phyloP scores from a whole-genome alignment of 1,140 invertebrate genomes.

The Phthorimaea operculella region DNA sequence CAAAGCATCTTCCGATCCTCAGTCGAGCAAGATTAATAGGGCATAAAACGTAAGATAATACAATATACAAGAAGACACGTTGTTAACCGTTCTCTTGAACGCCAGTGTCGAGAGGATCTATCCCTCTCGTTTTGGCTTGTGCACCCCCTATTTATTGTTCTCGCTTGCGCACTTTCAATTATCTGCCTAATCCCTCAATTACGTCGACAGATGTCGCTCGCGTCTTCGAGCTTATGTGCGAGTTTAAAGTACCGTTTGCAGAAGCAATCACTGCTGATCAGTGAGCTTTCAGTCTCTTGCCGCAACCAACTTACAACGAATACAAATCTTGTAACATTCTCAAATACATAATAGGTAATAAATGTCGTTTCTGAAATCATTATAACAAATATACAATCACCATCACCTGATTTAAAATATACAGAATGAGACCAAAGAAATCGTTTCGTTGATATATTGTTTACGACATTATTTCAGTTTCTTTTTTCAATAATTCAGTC shows the following conservation, averaged over 20 bases:
- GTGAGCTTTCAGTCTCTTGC: conserved; percentile 22
- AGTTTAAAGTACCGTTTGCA: conserved; percentile 65
- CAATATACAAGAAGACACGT: conserved; percentile 67
- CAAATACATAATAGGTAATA: no score
- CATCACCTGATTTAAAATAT: no score
- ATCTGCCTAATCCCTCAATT: conserved; percentile 67
- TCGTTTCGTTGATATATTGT: no score
- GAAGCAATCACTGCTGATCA: conserved; percentile 55
- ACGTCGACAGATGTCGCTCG: conserved; percentile 64
- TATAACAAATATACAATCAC: no score
- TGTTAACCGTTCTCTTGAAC: conserved; percentile 60
- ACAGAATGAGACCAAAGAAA: no score
- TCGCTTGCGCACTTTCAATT: conserved; percentile 61
- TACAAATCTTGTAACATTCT: no score
- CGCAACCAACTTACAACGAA: neutral
- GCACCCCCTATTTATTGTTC: conserved; percentile 17
- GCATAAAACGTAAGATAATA: conserved; percentile 66
- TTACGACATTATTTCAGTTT: no score
- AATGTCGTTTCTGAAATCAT: no score
- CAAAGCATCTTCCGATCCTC: conserved; percentile 20
- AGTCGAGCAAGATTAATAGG: conserved; percentile 61
- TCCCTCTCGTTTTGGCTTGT: conserved; percentile 32
- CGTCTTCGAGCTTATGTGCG: conserved; percentile 64
- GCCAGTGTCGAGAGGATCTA: conserved; percentile 29
- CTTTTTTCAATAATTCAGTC: no score